Percentiles rank a stretch among this genome's conserved stretches.
Evolutionary conservation across 2,797 vertebrate genomes (phyloP).

Genomic region (Eleutherodactylus coqui): DNA sequence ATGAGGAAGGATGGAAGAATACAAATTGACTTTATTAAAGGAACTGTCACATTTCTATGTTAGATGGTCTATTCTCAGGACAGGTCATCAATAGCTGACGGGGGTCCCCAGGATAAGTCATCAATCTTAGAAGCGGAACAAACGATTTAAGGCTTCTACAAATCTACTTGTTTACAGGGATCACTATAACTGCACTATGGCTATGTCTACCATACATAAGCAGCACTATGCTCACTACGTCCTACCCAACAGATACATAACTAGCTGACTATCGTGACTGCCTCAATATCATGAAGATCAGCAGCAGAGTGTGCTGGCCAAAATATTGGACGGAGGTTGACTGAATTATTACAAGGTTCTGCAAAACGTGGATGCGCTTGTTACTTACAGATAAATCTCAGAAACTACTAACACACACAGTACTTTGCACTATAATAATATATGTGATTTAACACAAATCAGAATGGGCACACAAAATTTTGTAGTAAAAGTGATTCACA

Average conservation of each 20-base stretch:
- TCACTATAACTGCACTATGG: background rate
- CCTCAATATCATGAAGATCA: background rate
- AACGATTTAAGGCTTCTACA: too few species aligned
- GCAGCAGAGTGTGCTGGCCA: slow-evolving; percentile 33
- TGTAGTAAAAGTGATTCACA: background rate
- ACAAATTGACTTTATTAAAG: background rate
- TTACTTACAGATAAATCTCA: background rate
- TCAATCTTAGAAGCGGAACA: too few species aligned
- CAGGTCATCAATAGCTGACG: too few species aligned
- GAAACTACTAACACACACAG: background rate
- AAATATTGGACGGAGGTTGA: background rate
- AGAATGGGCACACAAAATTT: background rate
- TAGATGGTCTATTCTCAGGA: too few species aligned
- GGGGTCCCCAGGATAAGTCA: too few species aligned
- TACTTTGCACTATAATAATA: background rate
- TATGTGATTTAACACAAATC: background rate
- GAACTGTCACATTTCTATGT: too few species aligned
- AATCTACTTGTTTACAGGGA: background rate
- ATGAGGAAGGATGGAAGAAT: background rate
- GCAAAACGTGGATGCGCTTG: background rate
- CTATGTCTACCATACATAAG: background rate
- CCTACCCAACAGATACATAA: background rate
- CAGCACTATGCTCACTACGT: background rate
- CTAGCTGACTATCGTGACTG: background rate
- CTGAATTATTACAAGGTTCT: background rate